These are phyloP conservation scores for Strigamia crassipes DNA, from an alignment of 2,888 invertebrate species.

Conservation along the genomic window DNA sequence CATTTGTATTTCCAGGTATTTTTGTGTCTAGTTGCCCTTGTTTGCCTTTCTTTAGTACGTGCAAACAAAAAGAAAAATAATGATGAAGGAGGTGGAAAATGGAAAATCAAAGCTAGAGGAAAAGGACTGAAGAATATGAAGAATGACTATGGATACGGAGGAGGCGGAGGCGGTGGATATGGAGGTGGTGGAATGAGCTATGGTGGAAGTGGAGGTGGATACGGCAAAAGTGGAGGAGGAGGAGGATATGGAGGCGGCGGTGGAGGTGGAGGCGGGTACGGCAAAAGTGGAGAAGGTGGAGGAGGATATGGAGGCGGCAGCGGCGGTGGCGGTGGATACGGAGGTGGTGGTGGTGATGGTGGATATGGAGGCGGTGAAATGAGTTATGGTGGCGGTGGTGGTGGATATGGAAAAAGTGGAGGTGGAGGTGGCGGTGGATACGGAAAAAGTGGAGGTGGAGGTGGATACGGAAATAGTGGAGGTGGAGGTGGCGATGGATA, in stretches of 20 bases:
- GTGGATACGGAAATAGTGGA: background rate
- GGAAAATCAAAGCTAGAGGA: background rate
- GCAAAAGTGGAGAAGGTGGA: background rate
- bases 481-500: constrained; percentile 7
- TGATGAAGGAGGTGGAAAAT: background rate
- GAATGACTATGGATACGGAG: background rate
- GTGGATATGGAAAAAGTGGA: background rate
- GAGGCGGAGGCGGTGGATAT: too few relatives aligned
- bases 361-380: background rate
- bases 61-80: constrained; percentile 26
- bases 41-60: background rate
- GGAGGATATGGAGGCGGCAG: background rate
- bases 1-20: background rate
- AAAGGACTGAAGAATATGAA: constrained; percentile 16
- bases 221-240: background rate
- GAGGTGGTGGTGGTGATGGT: background rate
- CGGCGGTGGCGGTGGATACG: background rate
- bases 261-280: background rate
- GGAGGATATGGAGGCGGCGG: background rate
- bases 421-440: background rate
- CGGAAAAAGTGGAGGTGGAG: background rate
- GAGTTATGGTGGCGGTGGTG: background rate
- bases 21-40: background rate
- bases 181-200: background rate
- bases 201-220: background rate